These are phyloP conservation scores for Platichthys flesus DNA, from an alignment of 2,113 vertebrate species.

Conservation along the genomic window DNA sequence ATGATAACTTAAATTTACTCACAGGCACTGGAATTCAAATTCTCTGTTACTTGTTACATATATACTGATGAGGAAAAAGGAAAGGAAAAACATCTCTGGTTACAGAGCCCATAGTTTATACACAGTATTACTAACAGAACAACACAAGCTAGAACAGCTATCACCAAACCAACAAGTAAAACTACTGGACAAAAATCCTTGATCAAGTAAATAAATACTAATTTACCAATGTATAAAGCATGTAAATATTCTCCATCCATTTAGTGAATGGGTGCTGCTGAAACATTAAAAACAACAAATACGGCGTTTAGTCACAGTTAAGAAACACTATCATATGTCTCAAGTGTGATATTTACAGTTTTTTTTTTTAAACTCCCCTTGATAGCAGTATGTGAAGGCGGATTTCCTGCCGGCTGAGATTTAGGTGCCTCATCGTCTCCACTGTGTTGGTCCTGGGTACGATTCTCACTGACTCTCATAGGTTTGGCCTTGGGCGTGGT, in stretches of 20 bases:
- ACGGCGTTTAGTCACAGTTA: neutral
- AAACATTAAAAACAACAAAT: conserved; percentile 22
- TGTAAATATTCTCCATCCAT: conserved; percentile 29
- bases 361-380: conserved; percentile 38
- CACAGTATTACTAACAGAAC: neutral
- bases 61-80: too few relatives aligned
- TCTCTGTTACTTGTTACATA: too few relatives aligned
- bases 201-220: conserved; percentile 3
- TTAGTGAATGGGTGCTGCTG: conserved; percentile 21
- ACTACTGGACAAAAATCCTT: neutral
- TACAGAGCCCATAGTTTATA: too few relatives aligned
- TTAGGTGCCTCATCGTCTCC: neutral
- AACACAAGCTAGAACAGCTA: neutral
- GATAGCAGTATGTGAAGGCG: neutral
- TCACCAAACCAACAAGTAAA: neutral
- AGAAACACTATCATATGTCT: neutral
- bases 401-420: neutral
- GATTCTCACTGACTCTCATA: neutral
- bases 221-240: conserved; percentile 53
- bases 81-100: too few relatives aligned
- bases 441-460: neutral
- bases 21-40: too few relatives aligned
- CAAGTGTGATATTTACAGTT: neutral
- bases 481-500: conserved; percentile 15
- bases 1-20: too few relatives aligned